Conservation (phyloP, 2,797 vertebrate genomes). For the Anableps anableps region DNA sequence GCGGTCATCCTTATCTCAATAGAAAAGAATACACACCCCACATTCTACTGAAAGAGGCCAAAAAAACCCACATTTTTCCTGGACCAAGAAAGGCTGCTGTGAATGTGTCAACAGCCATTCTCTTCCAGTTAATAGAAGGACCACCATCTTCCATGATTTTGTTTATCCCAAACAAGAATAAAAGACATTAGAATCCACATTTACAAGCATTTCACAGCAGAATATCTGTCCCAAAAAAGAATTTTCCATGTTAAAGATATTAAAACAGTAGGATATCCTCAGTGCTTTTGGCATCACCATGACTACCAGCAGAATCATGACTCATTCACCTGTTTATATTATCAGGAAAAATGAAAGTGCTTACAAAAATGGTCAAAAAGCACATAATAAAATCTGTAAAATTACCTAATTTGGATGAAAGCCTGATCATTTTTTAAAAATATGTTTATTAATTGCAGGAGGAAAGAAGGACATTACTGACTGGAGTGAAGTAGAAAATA, state of each 20-base stretch:
- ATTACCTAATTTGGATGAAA: slow-evolving; percentile 6
- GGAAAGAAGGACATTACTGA: slow-evolving; percentile 6
- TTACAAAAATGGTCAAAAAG: slow-evolving; percentile 5
- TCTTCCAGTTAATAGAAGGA: neutral
- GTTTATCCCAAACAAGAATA: neutral
- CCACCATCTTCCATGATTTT: neutral
- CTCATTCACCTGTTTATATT: neutral
- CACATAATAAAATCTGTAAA: slow-evolving; percentile 1
- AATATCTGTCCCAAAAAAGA: neutral
- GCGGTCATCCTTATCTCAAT: neutral
- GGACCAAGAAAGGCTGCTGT: neutral
- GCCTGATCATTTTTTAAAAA: slow-evolving; percentile 13
- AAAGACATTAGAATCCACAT: neutral
- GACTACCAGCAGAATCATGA: neutral
- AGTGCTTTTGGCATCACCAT: neutral
- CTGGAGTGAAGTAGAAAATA: slow-evolving; percentile 23
- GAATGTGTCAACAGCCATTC: neutral
- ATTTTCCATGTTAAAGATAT: neutral
- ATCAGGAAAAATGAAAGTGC: neutral
- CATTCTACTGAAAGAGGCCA: neutral
- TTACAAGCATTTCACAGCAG: neutral
- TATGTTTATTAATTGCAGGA: slow-evolving; percentile 1
- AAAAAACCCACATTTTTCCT: neutral
- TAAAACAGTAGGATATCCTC: neutral
- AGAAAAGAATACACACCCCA: neutral